Base-by-base conservation (phyloP, 2,797 vertebrate species). In the Galago senegalensis region DNA sequence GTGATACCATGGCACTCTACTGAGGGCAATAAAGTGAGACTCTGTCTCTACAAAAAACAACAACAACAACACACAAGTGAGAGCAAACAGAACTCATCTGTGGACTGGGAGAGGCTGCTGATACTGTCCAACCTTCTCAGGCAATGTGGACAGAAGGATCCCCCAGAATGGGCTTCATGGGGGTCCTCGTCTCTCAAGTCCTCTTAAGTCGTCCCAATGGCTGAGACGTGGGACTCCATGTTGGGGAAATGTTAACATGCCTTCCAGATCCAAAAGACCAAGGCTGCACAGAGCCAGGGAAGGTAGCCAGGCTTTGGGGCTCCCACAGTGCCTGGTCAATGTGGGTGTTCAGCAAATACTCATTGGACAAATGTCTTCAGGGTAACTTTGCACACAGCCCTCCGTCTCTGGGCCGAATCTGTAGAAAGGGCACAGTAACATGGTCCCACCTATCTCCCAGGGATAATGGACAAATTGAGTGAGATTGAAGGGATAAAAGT, bases 71-170 rank as follows among this genome's bases (percentile, higher is more conserved):
- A 76, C 11, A 80, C 60, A 53, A 65, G 49, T 4, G 25, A 76
- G 60, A 93, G 73, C 91, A 87, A 96, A 94, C 5, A 34, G 89
- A 93, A 40, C 13, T 67, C 82, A 87, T 56, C 43, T 29, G 11
- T 7, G 27, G 43, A 37, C 58, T 40, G 14, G 37, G 56, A 80
- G n/a, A 82, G 27, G 25, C 80, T 3, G 17, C 40, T 4, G 21
- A 27, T 2, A 10, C 2, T 12, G 27, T 63, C 34, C 2, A 7
- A 9, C 16, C 3, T 20, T 43, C 67, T 75, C 0, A 0, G 72
- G 46, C 3, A 3, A 29, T 13, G 1, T 34, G 58, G 60, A 17
- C 34, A 23, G 27, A 34, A 61, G 29, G 34, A 18, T 3, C 9
- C 65, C 37, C 5, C 29, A 29, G 31, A 43, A 46, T 37, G 56